phyloP scores from a whole-genome alignment of 2,113 vertebrate genomes.

The Leptodactylus fuscus region DNA sequence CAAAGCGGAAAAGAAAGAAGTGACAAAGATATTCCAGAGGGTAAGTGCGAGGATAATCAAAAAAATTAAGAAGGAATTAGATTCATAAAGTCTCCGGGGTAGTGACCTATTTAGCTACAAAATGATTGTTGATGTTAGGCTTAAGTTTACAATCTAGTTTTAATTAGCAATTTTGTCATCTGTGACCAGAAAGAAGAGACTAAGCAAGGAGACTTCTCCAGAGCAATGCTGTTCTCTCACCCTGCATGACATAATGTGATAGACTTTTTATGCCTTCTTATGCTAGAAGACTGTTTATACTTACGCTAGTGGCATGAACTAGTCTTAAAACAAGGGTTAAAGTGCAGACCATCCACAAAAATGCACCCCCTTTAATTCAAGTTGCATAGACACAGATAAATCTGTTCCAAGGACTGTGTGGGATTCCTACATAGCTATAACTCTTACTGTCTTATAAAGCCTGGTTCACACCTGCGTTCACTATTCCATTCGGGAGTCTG shows the following conservation, averaged over 20 bases:
- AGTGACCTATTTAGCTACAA: slow-evolving; percentile 60
- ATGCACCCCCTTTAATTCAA: no score
- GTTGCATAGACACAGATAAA: no score
- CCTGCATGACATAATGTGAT: not conserved
- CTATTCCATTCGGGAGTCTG: no score
- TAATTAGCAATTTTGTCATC: slow-evolving; percentile 60
- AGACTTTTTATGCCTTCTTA: not conserved
- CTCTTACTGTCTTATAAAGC: no score
- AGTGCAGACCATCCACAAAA: no score
- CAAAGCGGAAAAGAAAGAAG: slow-evolving; percentile 42
- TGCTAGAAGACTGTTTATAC: not conserved
- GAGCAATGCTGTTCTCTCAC: not conserved
- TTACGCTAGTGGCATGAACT: not conserved
- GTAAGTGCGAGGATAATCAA: slow-evolving; percentile 52
- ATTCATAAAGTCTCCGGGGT: slow-evolving; percentile 56
- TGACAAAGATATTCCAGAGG: slow-evolving; percentile 56
- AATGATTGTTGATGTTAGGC: slow-evolving; percentile 57
- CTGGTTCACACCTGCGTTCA: no score
- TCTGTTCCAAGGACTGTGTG: no score
- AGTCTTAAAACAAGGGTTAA: no score
- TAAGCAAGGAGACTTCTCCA: slow-evolving; percentile 6
- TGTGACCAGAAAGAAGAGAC: slow-evolving; percentile 55
- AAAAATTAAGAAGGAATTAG: slow-evolving; percentile 59
- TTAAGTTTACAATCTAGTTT: slow-evolving; percentile 61
- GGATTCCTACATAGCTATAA: not conserved